Conservation (phyloP, 2,113 vertebrate species). For the Neopipo cinnamomea region DNA sequence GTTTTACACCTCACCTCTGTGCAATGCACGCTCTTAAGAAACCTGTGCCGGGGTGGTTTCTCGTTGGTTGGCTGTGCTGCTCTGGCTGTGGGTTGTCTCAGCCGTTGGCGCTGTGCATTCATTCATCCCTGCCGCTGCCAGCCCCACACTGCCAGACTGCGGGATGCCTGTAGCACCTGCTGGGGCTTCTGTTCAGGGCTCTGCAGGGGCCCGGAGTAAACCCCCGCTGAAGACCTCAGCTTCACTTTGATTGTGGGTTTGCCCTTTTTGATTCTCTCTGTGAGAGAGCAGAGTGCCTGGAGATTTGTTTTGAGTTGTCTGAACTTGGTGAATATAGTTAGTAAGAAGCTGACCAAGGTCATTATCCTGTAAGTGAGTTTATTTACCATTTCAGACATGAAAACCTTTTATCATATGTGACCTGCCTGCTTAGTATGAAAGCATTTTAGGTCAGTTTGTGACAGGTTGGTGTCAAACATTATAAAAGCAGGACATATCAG, state of each 20-base stretch:
- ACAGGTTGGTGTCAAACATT: neutral
- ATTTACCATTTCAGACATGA: constrained; percentile 31
- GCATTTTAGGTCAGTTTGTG: neutral
- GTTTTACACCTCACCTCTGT: neutral
- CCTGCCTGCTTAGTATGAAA: constrained; percentile 7
- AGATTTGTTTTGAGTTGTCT: constrained; percentile 74
- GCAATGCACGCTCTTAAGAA: neutral
- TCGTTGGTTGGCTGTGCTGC: neutral
- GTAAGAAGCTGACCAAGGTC: constrained; percentile 52
- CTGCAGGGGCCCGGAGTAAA: constrained; percentile 35
- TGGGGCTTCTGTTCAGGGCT: constrained; percentile 65
- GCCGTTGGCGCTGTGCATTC: rapidly evolving
- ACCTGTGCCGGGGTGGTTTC: neutral
- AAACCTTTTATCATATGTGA: constrained; percentile 27
- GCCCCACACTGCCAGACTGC: rapidly evolving
- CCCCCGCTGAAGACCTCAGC: constrained; percentile 69
- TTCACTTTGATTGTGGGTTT: constrained; percentile 74
- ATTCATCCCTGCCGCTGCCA: neutral
- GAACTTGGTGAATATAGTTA: constrained; percentile 70
- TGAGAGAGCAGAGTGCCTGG: constrained; percentile 69
- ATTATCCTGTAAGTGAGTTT: constrained; percentile 37
- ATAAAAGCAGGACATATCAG: neutral
- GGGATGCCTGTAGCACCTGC: constrained; percentile 64
- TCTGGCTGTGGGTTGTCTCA: neutral
- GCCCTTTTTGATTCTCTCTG: constrained; percentile 75